Conservation (phyloP, 2,797 vertebrate genomes). For the Cynopterus sphinx region DNA sequence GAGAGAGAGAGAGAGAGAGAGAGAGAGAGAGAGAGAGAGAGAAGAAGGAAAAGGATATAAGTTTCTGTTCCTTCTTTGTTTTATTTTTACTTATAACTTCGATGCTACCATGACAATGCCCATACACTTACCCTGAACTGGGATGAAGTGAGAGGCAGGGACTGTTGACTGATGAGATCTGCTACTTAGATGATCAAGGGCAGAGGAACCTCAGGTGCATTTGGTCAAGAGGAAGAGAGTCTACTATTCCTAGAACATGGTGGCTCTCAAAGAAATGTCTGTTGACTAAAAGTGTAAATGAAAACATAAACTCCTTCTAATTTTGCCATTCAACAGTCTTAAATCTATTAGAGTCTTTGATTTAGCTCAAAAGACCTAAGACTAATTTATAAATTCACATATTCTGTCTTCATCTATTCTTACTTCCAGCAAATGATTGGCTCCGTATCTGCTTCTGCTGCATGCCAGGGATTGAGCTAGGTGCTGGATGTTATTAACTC, state of each 20-base stretch:
- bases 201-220: background rate
- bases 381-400: background rate
- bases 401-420: background rate
- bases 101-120: background rate
- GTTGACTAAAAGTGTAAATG: background rate
- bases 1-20: too few relatives aligned
- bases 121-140: background rate
- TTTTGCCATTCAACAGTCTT: background rate
- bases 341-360: background rate
- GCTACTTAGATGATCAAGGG: background rate
- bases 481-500: background rate
- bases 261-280: background rate
- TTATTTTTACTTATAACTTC: background rate
- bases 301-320: background rate
- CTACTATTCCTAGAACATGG: background rate
- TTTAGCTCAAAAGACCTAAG: background rate
- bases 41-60: background rate
- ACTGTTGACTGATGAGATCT: background rate
- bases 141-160: background rate
- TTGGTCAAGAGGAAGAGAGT: background rate
- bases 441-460: background rate
- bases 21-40: too few relatives aligned
- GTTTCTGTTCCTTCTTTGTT: constrained; percentile 9
- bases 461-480: background rate
- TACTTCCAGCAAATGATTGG: background rate